A percentile compares a stretch with the other conserved stretches of the same genome.
Conservation (phyloP, 1,140 invertebrate genomes). For the Agrilus planipennis region DNA sequence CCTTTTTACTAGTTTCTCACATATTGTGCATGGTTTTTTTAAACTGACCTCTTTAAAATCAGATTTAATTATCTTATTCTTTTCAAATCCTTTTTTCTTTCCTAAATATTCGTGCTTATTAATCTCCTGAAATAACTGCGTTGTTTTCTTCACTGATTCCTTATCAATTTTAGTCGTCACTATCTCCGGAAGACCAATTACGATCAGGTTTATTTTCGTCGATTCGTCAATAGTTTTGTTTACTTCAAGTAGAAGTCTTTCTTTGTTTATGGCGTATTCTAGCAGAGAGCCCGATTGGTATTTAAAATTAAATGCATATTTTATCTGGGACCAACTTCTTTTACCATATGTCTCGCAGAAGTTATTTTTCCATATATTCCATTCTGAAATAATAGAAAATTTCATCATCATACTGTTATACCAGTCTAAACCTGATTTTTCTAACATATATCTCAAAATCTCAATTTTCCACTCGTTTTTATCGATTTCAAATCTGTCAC, state of each 20-base stretch:
- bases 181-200: no score
- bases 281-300: neutral
- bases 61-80: no score
- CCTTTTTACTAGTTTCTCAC: no score
- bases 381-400: slow-evolving; percentile 24
- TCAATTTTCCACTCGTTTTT: slow-evolving; percentile 26
- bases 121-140: no score
- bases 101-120: no score
- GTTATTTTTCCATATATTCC: slow-evolving; percentile 25
- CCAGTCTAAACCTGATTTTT: slow-evolving; percentile 5
- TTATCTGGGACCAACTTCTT: neutral
- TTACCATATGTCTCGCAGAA: slow-evolving; percentile 1
- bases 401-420: neutral
- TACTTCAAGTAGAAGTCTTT: neutral
- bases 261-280: slow-evolving; percentile 4
- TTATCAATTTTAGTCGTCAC: no score
- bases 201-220: no score
- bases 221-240: neutral
- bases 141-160: no score
- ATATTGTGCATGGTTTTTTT: no score
- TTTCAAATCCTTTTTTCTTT: no score
- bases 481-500: slow-evolving; percentile 28
- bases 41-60: no score
- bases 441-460: slow-evolving; percentile 14
- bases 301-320: neutral